A percentile compares a stretch with the other conserved stretches of the same genome.
Conservation (phyloP, 1,140 invertebrate species). For the Drosophila ambigua region DNA sequence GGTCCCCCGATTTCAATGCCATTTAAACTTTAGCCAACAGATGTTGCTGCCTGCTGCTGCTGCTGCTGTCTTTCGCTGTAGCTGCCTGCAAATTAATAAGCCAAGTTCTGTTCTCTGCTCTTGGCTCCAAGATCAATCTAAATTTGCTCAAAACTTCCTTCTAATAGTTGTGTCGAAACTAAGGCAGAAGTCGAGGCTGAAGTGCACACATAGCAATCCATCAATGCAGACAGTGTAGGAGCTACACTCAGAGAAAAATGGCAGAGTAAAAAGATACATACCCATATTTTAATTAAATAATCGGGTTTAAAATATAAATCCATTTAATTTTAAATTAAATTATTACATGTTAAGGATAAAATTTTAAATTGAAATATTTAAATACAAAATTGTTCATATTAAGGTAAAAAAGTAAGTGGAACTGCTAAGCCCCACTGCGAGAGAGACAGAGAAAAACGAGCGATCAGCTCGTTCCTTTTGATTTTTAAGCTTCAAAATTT, state of each 20-base stretch:
- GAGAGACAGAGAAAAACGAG: too few species aligned
- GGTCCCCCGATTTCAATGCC: conserved; percentile 44
- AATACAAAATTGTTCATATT: not conserved
- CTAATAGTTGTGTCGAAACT: conserved; percentile 53
- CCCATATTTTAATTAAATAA: not conserved
- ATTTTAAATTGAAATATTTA: not conserved
- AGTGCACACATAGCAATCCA: conserved; percentile 45
- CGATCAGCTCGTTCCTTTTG: too few species aligned
- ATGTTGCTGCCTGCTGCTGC: conserved; percentile 21
- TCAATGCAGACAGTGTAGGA: conserved; percentile 28
- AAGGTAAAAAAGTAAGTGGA: not conserved
- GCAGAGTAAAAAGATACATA: not conserved
- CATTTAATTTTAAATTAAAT: not conserved
- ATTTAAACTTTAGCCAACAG: conserved; percentile 63
- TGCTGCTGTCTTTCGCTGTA: conserved; percentile 17
- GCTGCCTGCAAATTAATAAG: conserved; percentile 73
- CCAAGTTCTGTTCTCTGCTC: conserved; percentile 34
- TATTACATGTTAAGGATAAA: too few species aligned
- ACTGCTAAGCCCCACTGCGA: not conserved
- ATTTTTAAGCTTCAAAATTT: too few species aligned
- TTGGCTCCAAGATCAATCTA: conserved; percentile 67
- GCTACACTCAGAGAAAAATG: not conserved
- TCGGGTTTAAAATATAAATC: not conserved
- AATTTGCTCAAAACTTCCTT: conserved; percentile 53
- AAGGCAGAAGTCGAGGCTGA: conserved; percentile 21